Evolutionary conservation across 1,140 invertebrate genomes (phyloP).

Genomic region (Drosophila setifemur): DNA sequence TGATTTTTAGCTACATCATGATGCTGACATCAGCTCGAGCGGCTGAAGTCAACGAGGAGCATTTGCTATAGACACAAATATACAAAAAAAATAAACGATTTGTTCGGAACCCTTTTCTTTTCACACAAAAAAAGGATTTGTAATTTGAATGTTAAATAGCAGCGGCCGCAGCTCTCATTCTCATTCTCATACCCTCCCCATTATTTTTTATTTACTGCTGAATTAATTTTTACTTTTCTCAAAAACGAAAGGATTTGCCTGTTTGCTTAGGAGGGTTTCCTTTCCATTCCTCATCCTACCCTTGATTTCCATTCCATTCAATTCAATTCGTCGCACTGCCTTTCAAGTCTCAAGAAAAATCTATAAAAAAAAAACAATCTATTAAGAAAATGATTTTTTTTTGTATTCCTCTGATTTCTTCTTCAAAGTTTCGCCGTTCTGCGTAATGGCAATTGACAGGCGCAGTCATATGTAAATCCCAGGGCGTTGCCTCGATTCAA

Average conservation of each 20-base stretch:
- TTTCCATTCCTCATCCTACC: constrained; percentile 11
- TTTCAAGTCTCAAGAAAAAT: constrained; percentile 39
- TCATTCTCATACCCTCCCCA: constrained; percentile 11
- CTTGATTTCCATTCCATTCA: constrained; percentile 8
- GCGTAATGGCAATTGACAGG: constrained; percentile 71
- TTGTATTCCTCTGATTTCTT: constrained; percentile 17
- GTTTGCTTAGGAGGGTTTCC: constrained; percentile 77
- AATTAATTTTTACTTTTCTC: constrained; percentile 74
- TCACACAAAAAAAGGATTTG: constrained; percentile 59
- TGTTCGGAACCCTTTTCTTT: constrained; percentile 40
- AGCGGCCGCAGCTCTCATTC: constrained; percentile 14
- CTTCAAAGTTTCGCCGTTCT: constrained; percentile 29
- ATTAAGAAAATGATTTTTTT: constrained; percentile 61
- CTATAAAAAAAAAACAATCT: constrained; percentile 39
- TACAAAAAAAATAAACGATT: constrained; percentile 39
- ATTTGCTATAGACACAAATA: not conserved
- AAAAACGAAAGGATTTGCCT: constrained; percentile 39
- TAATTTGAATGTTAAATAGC: constrained; percentile 81
- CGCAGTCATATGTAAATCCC: constrained; percentile 74
- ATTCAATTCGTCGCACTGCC: constrained; percentile 29
- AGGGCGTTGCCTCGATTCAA: constrained; percentile 28
- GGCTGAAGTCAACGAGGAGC: constrained; percentile 65
- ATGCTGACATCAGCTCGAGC: constrained; percentile 51
- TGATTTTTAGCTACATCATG: constrained; percentile 1
- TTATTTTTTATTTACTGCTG: constrained; percentile 69